Evolutionary conservation across 2,888 invertebrate genomes (phyloP).

Genomic region (Malthinus seriepunctatus): DNA sequence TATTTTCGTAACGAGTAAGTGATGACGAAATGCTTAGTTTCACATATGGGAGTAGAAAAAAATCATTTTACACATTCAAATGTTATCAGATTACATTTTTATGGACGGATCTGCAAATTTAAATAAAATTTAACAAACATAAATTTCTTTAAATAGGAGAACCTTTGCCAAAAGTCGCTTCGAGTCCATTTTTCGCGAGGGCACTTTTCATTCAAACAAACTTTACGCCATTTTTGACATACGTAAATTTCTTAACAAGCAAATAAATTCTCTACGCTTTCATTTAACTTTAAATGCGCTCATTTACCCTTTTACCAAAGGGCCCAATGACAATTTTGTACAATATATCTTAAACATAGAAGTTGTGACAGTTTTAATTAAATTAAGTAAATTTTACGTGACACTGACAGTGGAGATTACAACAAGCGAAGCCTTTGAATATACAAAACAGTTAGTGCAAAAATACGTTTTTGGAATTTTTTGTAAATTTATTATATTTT

Average conservation of each 20-base stretch:
- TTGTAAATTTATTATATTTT: no score
- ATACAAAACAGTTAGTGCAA: conserved; percentile 1
- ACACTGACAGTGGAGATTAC: conserved; percentile 19
- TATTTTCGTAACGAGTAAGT: no score
- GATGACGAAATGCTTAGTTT: no score
- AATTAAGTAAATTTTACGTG: conserved; percentile 28
- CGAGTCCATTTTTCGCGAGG: no score
- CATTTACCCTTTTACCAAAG: conserved; percentile 23
- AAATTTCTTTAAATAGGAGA: no score
- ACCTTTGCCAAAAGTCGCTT: no score
- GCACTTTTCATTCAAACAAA: no score
- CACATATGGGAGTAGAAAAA: no score
- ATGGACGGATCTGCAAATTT: no score
- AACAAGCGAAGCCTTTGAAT: conserved; percentile 4
- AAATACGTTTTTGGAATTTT: no score
- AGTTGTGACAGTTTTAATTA: conserved; percentile 29
- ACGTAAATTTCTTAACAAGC: not conserved
- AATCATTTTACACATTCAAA: conserved; percentile 5
- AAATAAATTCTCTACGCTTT: conserved; percentile 15
- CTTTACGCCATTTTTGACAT: no score
- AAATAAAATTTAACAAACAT: no score
- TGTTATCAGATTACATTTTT: not conserved
- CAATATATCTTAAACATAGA: conserved; percentile 26
- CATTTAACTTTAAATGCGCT: conserved; percentile 23
- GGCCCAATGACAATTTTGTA: conserved; percentile 24